Percentiles rank a stretch among this genome's conserved stretches.
Evolutionary conservation across 2,113 vertebrate species (phyloP).

Genomic region (Bombycilla garrulus): DNA sequence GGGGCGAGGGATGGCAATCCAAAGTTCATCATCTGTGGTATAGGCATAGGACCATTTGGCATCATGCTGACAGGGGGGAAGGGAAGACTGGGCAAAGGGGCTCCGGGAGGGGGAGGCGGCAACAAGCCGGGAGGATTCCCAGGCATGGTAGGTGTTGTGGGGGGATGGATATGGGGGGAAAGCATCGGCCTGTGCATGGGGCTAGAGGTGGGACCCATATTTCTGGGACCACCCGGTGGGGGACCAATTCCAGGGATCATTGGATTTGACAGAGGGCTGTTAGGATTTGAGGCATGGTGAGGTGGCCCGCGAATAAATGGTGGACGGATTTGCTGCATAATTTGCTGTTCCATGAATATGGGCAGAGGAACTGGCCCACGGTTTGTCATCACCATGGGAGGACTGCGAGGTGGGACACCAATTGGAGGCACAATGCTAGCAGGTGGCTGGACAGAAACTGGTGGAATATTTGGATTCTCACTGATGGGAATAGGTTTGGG

Average conservation of each 20-base stretch:
- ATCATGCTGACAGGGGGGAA: slow-evolving; percentile 95
- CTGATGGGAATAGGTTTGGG: slow-evolving; percentile 84
- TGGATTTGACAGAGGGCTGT: slow-evolving; percentile 92
- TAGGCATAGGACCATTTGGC: slow-evolving; percentile 90
- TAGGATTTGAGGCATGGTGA: slow-evolving; percentile 86
- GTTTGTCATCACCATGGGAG: slow-evolving; percentile 98
- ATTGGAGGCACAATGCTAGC: slow-evolving; percentile 83
- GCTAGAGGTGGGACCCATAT: slow-evolving; percentile 87
- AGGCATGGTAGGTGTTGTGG: slow-evolving; percentile 85
- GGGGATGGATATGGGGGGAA: slow-evolving; percentile 90
- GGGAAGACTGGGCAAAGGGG: slow-evolving; percentile 87
- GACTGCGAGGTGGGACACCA: slow-evolving; percentile 90
- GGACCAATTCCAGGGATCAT: slow-evolving; percentile 92
- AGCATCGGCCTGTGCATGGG: slow-evolving; percentile 94
- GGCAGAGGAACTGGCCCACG: slow-evolving; percentile 94
- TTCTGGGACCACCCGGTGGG: slow-evolving; percentile 84
- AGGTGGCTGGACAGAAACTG: slow-evolving; percentile 85
- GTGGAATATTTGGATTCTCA: slow-evolving; percentile 87
- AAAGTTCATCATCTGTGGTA: slow-evolving; percentile 96
- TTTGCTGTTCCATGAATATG: slow-evolving; percentile 99
- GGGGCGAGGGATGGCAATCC: slow-evolving; percentile 95
- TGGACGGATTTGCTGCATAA: slow-evolving; percentile 95
- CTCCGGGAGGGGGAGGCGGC: slow-evolving; percentile 84
- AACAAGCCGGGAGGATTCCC: slow-evolving; percentile 88
- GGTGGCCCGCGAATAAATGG: slow-evolving; percentile 87